Evolutionary conservation across 1,140 invertebrate genomes (phyloP), one percentile per base, ranked within the genome.

Genomic region (Spodoptera frugiperda): DNA sequence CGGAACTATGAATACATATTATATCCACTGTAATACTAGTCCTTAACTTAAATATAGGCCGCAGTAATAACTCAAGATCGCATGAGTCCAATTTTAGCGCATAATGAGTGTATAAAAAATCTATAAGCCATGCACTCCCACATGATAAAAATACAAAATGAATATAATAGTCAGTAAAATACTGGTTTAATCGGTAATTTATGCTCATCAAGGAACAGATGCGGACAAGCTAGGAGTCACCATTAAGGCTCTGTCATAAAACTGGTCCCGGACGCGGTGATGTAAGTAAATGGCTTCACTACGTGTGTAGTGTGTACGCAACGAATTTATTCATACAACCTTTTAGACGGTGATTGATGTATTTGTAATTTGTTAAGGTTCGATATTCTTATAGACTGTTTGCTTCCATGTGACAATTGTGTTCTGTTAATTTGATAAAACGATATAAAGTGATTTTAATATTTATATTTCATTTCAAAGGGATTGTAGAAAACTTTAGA

Each of bases 161-260:
- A 80, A 84, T 82, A 78, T 82, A 81, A 83, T 88, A 77, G 81
- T 55, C 51, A 49, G 59, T 77, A 78, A 80, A 70, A 57, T 78
- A 78, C 72, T 72, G 70, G 77, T 84, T 84, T 81, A 83, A 82
- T 83, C 76, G 63, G 79, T 86, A 85, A 85, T 83, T 83, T 87
- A 87, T 86, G 79, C 71, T 82, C 82, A 81, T 84, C 81, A 84
- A 83, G 55, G 57, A 80, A 77, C 80, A 82, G 78, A 84, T 78
- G 77, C 78, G 54, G 68, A 80, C 77, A 77, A 79, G 72, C 80
- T 80, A 78, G 73, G 53, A 81, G 82, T 83, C 67, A 80, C 84
- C 76, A 83, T 86, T 82, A 86, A 84, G 81, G 81, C 53, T 68
- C 48, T 81, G 72, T 82, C 78, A 86, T 82, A 83, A 85, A 88